Conservation (phyloP, 2,888 invertebrate species). For the Epirrhoe alternata region DNA sequence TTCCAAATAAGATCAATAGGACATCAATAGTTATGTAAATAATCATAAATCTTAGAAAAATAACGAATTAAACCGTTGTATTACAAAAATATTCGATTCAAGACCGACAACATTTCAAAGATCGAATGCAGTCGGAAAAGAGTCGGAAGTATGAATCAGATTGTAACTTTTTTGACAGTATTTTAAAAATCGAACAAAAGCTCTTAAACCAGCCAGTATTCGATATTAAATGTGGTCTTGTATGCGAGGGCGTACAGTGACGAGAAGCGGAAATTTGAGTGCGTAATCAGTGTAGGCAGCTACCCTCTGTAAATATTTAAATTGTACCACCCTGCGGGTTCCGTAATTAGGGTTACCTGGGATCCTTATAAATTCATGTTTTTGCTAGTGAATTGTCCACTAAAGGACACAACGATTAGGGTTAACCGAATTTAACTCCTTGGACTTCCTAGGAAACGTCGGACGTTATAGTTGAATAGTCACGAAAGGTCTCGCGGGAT, state of each 20-base stretch:
- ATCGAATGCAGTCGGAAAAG: no score
- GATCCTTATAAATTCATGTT: conserved; percentile 43
- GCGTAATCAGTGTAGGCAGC: conserved; percentile 45
- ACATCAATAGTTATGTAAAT: no score
- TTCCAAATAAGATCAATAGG: no score
- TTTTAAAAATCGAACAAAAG: no score
- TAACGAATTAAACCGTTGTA: no score
- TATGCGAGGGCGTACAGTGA: conserved; percentile 17
- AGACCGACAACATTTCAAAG: no score
- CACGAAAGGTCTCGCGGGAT: no score
- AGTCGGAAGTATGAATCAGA: no score
- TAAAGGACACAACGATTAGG: conserved; percentile 37
- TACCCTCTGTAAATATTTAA: conserved; percentile 44
- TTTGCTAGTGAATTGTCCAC: conserved; percentile 42
- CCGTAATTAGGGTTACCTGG: conserved; percentile 44
- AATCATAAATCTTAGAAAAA: no score
- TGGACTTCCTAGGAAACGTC: not conserved
- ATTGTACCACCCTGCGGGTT: conserved; percentile 37
- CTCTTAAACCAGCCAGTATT: not conserved
- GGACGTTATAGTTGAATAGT: not conserved
- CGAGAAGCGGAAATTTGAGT: conserved; percentile 37
- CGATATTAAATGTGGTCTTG: not conserved
- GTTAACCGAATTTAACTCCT: conserved; percentile 34
- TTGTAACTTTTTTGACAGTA: no score
- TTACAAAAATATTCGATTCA: no score